Evolutionary conservation across 2,888 invertebrate genomes (phyloP), one percentile per base, ranked within the genome.

Genomic region (Drosophila mettleri): DNA sequence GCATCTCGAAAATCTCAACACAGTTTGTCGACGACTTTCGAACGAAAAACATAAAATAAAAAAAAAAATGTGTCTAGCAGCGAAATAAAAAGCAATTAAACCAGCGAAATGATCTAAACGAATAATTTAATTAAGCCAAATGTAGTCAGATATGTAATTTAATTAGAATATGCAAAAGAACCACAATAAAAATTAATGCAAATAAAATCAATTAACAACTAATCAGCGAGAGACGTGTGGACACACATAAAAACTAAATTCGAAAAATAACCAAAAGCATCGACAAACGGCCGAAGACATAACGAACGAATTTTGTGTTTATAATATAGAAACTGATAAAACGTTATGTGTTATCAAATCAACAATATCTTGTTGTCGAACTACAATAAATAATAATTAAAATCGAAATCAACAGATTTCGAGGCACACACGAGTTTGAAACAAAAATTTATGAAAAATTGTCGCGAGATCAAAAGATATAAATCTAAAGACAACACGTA

Each of bases 11-110:
- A 82, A 74, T 78, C 74, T 74, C 66, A 71, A 46, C 73, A 71
- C 89, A 90, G 91, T 90, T 91, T 88, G 81, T 86, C 89, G 91
- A 80, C 88, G 78, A 89, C 90, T 90, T 90, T 90, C 90, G 89
- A 90, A 86, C 77, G 78, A 81, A 82, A 81, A 82, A 86, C 82
- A 83, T 78, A 84, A 34, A 49, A 49, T 33, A 33, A 52, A 76
- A 49, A 49, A 48, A 33, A 52, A 76, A 77, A 82, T 85, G 87
- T 78, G 69, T 69, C 59, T 76, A 69, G 79, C 67, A 49, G 63
- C 71, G 53, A 74, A 63, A 74, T 71, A 33, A 51, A 51, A 57
- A 51, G 29, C 46, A 54, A 76, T 62, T 49, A 49, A 74, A 64
- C 33, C 29, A 55, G n/a, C 61, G 53, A 67, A 84, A 77, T 70